Conservation (phyloP, 2,113 vertebrate genomes). For the Aleadryas rufinucha region DNA sequence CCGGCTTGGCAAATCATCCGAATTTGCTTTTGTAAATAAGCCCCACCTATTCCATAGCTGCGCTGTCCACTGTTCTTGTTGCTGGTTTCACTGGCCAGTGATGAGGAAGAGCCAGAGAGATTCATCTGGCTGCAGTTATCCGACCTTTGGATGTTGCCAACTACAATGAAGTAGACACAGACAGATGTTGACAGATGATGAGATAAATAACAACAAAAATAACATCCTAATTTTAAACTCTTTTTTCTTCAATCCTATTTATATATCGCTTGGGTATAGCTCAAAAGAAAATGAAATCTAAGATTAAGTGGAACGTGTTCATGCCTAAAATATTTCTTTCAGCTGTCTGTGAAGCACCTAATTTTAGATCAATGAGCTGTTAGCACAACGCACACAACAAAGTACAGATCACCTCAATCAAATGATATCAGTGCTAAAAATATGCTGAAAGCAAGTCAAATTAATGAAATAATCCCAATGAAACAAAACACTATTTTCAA, state of each 20-base stretch:
- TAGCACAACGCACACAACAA: background rate
- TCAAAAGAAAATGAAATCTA: background rate
- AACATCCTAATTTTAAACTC: background rate
- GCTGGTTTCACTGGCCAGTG: slow-evolving; percentile 85
- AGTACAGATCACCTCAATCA: slow-evolving; percentile 1
- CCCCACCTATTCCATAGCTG: slow-evolving; percentile 94
- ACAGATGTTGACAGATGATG: background rate
- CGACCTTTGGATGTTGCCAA: slow-evolving; percentile 73
- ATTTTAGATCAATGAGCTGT: slow-evolving; percentile 50
- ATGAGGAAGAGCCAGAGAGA: slow-evolving; percentile 85
- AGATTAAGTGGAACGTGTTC: slow-evolving; percentile 4
- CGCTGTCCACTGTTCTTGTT: slow-evolving; percentile 81
- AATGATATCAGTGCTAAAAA: slow-evolving; percentile 34
- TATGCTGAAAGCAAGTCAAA: background rate
- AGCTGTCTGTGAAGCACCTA: slow-evolving; percentile 8
- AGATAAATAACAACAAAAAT: background rate
- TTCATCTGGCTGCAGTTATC: slow-evolving; percentile 83
- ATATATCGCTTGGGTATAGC: background rate
- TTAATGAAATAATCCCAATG: slow-evolving; percentile 18
- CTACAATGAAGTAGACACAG: slow-evolving; percentile 72
- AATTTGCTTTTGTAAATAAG: slow-evolving; percentile 86
- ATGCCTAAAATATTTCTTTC: background rate
- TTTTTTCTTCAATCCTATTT: background rate
- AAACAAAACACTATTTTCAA: background rate
- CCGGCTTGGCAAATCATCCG: slow-evolving; percentile 78